Conservation (phyloP, 2,888 invertebrate genomes). For the Acrocera orbiculus region DNA sequence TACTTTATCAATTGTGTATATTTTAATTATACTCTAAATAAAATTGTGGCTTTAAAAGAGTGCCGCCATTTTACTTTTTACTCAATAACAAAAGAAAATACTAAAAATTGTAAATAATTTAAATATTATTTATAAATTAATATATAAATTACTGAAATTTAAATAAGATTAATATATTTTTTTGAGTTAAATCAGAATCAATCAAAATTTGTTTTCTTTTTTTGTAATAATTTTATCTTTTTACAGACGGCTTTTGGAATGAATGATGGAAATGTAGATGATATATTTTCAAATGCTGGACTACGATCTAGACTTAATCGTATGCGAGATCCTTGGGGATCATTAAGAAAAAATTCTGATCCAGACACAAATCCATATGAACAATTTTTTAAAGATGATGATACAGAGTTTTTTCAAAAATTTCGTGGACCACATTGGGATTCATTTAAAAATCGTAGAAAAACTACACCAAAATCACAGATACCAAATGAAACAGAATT, state of each 20-base stretch:
- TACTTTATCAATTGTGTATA: too few relatives aligned
- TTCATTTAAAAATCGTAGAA: conserved; percentile 22
- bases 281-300: conserved; percentile 24
- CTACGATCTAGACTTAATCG: conserved; percentile 26
- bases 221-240: conserved; percentile 2
- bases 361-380: conserved; percentile 20
- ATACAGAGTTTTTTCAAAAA: conserved; percentile 27
- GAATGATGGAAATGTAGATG: conserved; percentile 24
- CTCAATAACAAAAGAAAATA: too few relatives aligned
- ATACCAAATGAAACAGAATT: conserved; percentile 13
- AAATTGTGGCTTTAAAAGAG: too few relatives aligned
- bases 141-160: not conserved
- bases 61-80: too few relatives aligned
- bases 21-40: too few relatives aligned
- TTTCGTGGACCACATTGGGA: conserved; percentile 17
- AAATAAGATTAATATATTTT: not conserved
- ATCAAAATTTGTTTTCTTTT: too few relatives aligned
- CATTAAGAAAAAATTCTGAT: conserved; percentile 28
- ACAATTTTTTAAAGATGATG: conserved; percentile 20
- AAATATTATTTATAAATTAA: not conserved
- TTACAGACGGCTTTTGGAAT: conserved; percentile 21
- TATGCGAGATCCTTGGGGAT: conserved; percentile 27
- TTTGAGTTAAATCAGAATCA: too few relatives aligned
- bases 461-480: not conserved
- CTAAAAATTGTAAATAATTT: too few relatives aligned